These are phyloP conservation scores for Enoplosus armatus DNA, from an alignment of 2,797 vertebrate species.

Conservation along the genomic window DNA sequence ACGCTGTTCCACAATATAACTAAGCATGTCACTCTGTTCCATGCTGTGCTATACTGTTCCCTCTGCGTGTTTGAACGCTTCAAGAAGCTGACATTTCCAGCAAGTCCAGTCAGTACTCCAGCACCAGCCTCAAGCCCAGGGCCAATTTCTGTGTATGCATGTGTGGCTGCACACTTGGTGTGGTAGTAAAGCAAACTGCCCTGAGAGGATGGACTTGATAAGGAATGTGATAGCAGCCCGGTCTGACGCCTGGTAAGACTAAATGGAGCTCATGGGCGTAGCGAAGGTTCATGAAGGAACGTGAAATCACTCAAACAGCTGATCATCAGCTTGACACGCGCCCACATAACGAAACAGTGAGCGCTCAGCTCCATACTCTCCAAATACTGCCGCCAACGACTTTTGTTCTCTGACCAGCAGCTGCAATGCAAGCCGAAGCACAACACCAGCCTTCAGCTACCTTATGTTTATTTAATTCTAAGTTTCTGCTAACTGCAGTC, in stretches of 20 bases:
- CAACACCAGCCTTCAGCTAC: not conserved
- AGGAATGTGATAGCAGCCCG: slow-evolving; percentile 52
- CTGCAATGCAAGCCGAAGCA: slow-evolving; percentile 8
- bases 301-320: slow-evolving; percentile 24
- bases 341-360: not conserved
- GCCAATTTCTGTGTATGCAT: slow-evolving; percentile 23
- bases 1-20: slow-evolving; percentile 21
- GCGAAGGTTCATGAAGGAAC: slow-evolving; percentile 25
- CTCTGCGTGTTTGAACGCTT: slow-evolving; percentile 23
- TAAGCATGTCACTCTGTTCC: not conserved
- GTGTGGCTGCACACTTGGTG: slow-evolving; percentile 28
- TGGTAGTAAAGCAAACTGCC: slow-evolving; percentile 28
- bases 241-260: slow-evolving; percentile 34
- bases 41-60: slow-evolving; percentile 3
- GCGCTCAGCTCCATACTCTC: not conserved
- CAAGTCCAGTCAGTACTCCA: slow-evolving; percentile 40
- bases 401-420: slow-evolving; percentile 4
- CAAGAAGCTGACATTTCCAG: slow-evolving; percentile 56
- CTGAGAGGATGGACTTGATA: slow-evolving; percentile 39
- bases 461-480: not conserved
- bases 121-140: slow-evolving; percentile 34
- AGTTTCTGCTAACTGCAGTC: not conserved
- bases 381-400: not conserved
- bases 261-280: not conserved
- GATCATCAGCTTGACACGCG: slow-evolving; percentile 13